These are phyloP conservation scores for Ginglymostoma cirratum DNA, from an alignment of 2,113 vertebrate genomes.

Conservation along the genomic window DNA sequence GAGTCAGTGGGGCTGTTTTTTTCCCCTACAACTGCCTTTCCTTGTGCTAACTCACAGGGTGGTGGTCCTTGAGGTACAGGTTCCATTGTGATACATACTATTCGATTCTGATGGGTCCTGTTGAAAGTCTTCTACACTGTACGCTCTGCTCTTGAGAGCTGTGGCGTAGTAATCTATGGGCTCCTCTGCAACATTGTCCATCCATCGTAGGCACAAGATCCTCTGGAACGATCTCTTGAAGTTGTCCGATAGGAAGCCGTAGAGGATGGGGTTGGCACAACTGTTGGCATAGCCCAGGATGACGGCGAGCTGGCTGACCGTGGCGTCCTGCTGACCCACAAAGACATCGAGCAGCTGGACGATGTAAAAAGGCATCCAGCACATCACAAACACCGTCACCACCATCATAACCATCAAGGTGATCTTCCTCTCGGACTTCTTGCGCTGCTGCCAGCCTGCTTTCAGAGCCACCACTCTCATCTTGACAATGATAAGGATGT, in stretches of 20 bases:
- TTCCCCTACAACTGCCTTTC: no score
- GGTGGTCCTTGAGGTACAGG: constrained; percentile 72
- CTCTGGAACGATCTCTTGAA: constrained; percentile 83
- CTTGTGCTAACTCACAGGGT: constrained; percentile 24
- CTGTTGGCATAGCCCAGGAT: constrained; percentile 82
- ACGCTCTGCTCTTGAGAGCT: constrained; percentile 76
- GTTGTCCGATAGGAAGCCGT: constrained; percentile 84
- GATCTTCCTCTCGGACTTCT: constrained; percentile 78
- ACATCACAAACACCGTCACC: constrained; percentile 81
- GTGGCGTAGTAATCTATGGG: constrained; percentile 84
- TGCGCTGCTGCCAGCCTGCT: constrained; percentile 84
- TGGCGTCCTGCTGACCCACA: constrained; percentile 72
- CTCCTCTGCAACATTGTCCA: constrained; percentile 77
- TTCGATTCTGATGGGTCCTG: constrained; percentile 70
- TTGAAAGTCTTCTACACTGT: constrained; percentile 78
- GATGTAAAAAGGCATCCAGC: constrained; percentile 87
- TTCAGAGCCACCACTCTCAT: constrained; percentile 81
- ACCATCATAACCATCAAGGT: constrained; percentile 88
- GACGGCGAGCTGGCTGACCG: constrained; percentile 79
- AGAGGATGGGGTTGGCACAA: constrained; percentile 83
- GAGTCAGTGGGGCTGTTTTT: not conserved
- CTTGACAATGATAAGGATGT: constrained; percentile 81
- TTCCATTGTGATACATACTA: constrained; percentile 72
- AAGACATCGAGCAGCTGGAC: constrained; percentile 81
- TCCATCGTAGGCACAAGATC: constrained; percentile 79